Conservation (phyloP, 2,113 vertebrate genomes). For the Crotalus helleri region DNA sequence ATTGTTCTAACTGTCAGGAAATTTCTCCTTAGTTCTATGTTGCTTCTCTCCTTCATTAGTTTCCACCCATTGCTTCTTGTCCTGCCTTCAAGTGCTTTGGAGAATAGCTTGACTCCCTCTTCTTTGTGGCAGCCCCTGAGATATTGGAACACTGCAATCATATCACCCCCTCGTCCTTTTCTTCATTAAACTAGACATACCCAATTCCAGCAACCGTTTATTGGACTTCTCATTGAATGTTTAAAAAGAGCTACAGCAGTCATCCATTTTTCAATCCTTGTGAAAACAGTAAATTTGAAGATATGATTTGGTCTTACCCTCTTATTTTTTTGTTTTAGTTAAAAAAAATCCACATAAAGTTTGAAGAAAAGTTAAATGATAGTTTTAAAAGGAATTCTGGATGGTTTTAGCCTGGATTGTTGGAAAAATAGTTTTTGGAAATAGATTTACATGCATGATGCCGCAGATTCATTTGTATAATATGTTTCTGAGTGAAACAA, state of each 20-base stretch:
- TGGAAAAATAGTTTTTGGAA: neutral
- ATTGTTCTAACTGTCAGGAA: no score
- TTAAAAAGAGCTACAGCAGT: neutral
- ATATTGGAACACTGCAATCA: no score
- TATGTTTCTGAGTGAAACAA: neutral
- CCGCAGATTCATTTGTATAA: neutral
- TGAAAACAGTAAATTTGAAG: neutral
- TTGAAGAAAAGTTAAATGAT: neutral
- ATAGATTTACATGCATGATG: neutral
- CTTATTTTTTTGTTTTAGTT: neutral
- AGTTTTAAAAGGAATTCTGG: neutral
- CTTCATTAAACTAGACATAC: no score
- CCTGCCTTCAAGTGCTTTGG: no score
- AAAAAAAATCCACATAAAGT: neutral
- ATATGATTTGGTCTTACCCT: neutral
- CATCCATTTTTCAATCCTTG: neutral
- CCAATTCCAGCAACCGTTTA: neutral
- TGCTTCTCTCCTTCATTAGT: no score
- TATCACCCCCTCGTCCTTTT: no score
- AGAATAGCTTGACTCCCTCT: no score
- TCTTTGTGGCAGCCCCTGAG: no score
- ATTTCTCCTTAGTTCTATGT: no score
- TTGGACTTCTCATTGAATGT: neutral
- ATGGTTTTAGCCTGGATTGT: neutral
- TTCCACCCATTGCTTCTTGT: no score